Percentiles rank a stretch among this genome's conserved stretches.
Conservation (phyloP, 1,140 invertebrate species). For the Cheumatopsyche charites region DNA sequence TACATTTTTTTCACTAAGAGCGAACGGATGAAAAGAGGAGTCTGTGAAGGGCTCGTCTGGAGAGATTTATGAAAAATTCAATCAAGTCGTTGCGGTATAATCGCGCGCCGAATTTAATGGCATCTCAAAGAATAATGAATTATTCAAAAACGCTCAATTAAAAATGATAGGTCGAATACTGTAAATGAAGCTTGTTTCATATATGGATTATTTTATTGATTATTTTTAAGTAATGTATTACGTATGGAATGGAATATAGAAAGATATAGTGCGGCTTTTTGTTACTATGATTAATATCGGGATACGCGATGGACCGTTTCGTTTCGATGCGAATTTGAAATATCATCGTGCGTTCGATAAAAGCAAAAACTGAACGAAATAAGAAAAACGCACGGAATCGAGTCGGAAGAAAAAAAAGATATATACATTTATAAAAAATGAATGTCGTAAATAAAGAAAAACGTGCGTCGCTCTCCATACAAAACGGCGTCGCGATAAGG, state of each 20-base stretch:
- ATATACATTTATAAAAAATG: constrained; percentile 11
- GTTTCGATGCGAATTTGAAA: constrained; percentile 1
- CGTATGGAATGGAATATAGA: too few species aligned
- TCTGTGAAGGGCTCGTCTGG: background rate
- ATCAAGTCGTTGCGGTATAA: constrained; percentile 5
- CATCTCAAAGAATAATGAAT: background rate
- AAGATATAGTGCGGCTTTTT: too few species aligned
- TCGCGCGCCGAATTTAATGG: constrained; percentile 6
- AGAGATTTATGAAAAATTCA: constrained; percentile 10
- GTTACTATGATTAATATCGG: too few species aligned
- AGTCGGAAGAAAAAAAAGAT: background rate
- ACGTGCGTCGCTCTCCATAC: constrained; percentile 29
- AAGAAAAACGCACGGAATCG: background rate
- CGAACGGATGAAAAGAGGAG: background rate
- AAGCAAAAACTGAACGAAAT: background rate
- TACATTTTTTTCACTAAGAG: too few species aligned
- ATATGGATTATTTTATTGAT: too few species aligned
- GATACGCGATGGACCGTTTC: background rate
- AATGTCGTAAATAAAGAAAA: constrained; percentile 29
- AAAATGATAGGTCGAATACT: background rate
- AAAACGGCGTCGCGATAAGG: constrained; percentile 21
- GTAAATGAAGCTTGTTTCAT: too few species aligned
- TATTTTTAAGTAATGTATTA: too few species aligned
- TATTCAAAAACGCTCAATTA: constrained; percentile 13
- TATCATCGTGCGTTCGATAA: background rate